Evolutionary conservation across 1,140 invertebrate species (phyloP), one percentile per base, ranked within the genome.

Genomic region (Lerema accius): DNA sequence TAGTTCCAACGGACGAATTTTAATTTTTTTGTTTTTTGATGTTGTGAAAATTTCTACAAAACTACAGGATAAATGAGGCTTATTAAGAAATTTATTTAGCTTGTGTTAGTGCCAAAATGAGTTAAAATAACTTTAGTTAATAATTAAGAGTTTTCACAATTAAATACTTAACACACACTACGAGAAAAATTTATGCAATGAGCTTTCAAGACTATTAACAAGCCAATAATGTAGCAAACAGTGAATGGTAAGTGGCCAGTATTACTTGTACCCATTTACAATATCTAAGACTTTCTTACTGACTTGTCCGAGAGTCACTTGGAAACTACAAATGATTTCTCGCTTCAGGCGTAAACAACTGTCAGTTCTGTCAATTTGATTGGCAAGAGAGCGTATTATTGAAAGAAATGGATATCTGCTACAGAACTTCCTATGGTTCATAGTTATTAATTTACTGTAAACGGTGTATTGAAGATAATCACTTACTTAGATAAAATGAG

Each of bases 181-280:
- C 23, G 28, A 26, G 23, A 23, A 49, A 49, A 26, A 49, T 28
- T 28, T 50, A 15, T 50, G 26, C 26, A 35, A 50, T 50, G 15
- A 49, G 48, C 48, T 35, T 50, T 32, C 48, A 35, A 48, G 10
- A 50, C 26, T 51, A 51, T 56, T 56, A 43, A 56, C 37, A 43
- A 42, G 40, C 39, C 39, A 28, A 43, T 43, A 42, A 56, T 43
- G 23, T 42, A 26, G 53, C 39, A 43, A 43, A 14, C 19, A 11
- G 39, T 13, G 14, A 56, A 56, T 56, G 53, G 53, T 56, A 56
- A 56, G 51, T 43, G 51, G 51, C n/a, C n/a, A n/a, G n/a, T n/a
- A 58, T 45, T 58, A 58, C 23, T 40, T 35, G 53, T 58, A 58
- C 53, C 26, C 40, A 58, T 58, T 58, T 58, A 58, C 53, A 58